phyloP scores from a whole-genome alignment of 2,888 invertebrate species.

The Embidobia sp. region DNA sequence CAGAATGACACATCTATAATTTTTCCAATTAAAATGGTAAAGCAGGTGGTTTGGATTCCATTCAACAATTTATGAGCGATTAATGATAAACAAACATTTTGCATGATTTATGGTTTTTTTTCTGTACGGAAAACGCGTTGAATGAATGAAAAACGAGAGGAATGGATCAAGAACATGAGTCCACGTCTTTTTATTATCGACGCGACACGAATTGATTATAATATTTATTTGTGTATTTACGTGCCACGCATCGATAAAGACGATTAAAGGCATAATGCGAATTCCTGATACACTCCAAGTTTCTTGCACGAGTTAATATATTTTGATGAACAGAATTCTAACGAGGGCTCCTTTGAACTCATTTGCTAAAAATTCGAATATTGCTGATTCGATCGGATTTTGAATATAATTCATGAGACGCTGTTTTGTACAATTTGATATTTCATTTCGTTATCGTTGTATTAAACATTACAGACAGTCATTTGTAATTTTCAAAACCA shows the following conservation, averaged over 20 bases:
- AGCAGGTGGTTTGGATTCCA: too few relatives aligned
- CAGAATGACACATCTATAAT: too few relatives aligned
- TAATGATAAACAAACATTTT: background rate
- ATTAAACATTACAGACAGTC: too few relatives aligned
- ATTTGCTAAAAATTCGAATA: slow-evolving; percentile 17
- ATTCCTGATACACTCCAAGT: too few relatives aligned
- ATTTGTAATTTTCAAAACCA: too few relatives aligned
- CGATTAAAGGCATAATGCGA: slow-evolving; percentile 15
- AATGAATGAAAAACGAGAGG: background rate
- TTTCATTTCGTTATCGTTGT: too few relatives aligned
- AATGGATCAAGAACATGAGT: too few relatives aligned
- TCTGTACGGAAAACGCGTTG: background rate
- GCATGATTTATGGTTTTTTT: background rate
- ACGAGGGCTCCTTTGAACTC: slow-evolving; percentile 16
- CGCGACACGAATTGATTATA: slow-evolving; percentile 10
- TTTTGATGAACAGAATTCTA: too few relatives aligned
- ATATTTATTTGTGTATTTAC: slow-evolving; percentile 4
- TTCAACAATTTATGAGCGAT: background rate
- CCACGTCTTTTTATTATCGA: background rate
- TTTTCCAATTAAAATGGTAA: too few relatives aligned
- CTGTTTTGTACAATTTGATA: too few relatives aligned
- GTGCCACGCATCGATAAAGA: slow-evolving; percentile 7
- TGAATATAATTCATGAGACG: too few relatives aligned
- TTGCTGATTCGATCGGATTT: slow-evolving; percentile 9
- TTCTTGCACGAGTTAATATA: too few relatives aligned